Conservation (phyloP, 2,113 vertebrate species). For the western clawed frog (Xenopus tropicalis) region UCB_Xtro_10.0 CM004447.2:30396501-30397000, state of each 20-base stretch:
- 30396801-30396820: not conserved
- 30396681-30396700: constrained; percentile 68
- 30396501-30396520: too few species aligned
- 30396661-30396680: constrained; percentile 76
- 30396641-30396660: constrained; percentile 68
- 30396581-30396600: too few species aligned
- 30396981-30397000: too few species aligned
- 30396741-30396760: constrained; percentile 51
- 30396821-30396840: not conserved
- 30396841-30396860: constrained; percentile 7
- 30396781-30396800: not conserved
- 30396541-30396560: too few species aligned
- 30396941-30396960: too few species aligned
- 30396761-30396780: not conserved
- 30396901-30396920: too few species aligned
- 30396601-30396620: too few species aligned
- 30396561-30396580: too few species aligned
- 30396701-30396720: constrained; percentile 61
- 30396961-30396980: too few species aligned
- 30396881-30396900: not conserved
- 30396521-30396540: too few species aligned
- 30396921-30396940: too few species aligned
- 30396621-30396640: too few species aligned
- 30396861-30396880: not conserved
- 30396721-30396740: constrained; percentile 65